phyloP scores from a whole-genome alignment of 2,113 vertebrate genomes.

The Cairina moschata region DNA sequence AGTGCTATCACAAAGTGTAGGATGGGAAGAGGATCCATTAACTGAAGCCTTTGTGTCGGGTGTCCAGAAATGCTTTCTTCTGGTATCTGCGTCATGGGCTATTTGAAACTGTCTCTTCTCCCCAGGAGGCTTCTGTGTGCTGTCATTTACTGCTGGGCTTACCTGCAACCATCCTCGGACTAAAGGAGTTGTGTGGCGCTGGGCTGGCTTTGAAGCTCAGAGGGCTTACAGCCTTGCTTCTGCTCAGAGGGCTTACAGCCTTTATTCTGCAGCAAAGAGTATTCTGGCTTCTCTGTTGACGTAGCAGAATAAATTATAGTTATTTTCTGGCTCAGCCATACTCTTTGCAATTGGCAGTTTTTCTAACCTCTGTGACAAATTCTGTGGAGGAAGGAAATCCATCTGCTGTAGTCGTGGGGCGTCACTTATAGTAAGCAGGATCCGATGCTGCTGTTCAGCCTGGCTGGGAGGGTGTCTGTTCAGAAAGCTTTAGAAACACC shows the following conservation, averaged over 20 bases:
- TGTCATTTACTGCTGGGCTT: neutral
- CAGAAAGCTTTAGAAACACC: fast-evolving
- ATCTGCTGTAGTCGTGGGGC: neutral
- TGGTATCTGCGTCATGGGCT: neutral
- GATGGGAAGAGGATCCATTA: neutral
- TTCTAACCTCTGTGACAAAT: neutral
- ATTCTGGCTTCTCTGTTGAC: neutral
- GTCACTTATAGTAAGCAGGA: neutral
- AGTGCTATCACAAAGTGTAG: neutral
- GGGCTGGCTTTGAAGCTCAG: neutral
- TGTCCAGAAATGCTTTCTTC: neutral
- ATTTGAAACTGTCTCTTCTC: neutral
- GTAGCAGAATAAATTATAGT: neutral
- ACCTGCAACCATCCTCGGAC: neutral
- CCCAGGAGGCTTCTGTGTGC: neutral
- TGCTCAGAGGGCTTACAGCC: neutral
- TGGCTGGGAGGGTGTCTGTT: neutral
- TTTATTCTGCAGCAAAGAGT: neutral
- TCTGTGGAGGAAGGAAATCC: neutral
- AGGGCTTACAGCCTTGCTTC: too few species aligned
- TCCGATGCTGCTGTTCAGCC: neutral
- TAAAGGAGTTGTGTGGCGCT: neutral
- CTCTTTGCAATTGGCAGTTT: neutral
- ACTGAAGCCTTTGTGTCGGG: neutral
- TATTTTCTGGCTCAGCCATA: neutral